Evolutionary conservation across 1,140 invertebrate genomes (phyloP).

Genomic region (Drosophila micromelanica): DNA sequence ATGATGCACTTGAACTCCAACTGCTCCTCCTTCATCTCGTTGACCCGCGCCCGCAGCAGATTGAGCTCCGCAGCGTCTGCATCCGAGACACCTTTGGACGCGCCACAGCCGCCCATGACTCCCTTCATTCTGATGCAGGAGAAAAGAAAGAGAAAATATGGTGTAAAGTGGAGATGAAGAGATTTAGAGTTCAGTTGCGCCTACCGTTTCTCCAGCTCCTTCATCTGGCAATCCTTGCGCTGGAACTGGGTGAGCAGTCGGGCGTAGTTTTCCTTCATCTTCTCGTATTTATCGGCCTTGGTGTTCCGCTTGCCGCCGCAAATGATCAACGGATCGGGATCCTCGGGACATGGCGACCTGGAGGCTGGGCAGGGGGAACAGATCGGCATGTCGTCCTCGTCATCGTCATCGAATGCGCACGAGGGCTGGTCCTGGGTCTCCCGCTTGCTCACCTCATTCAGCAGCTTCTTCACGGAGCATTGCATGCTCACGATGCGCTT

Average conservation of each 20-base stretch:
- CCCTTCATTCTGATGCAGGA: slow-evolving; percentile 63
- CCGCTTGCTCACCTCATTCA: slow-evolving; percentile 63
- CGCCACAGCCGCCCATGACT: slow-evolving; percentile 46
- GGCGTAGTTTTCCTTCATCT: slow-evolving; percentile 81
- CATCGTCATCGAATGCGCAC: slow-evolving; percentile 18
- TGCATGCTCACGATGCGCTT: slow-evolving; percentile 71
- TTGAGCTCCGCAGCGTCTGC: slow-evolving; percentile 73
- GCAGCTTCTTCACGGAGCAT: slow-evolving; percentile 62
- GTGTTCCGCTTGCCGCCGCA: slow-evolving; percentile 73
- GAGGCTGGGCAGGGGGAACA: background rate
- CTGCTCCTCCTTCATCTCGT: slow-evolving; percentile 79
- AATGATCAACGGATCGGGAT: slow-evolving; percentile 69
- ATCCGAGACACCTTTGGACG: slow-evolving; percentile 41
- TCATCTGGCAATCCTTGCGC: slow-evolving; percentile 78
- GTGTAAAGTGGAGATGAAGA: background rate
- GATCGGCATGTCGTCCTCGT: slow-evolving; percentile 21
- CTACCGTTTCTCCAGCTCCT: slow-evolving; percentile 75
- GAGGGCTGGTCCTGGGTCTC: slow-evolving; percentile 32
- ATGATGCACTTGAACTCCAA: slow-evolving; percentile 88
- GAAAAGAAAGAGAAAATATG: background rate
- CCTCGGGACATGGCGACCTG: slow-evolving; percentile 55
- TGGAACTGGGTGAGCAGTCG: slow-evolving; percentile 69
- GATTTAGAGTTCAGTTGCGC: background rate
- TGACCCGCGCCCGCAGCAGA: slow-evolving; percentile 65
- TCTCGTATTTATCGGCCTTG: slow-evolving; percentile 74